Percentiles rank a stretch among this genome's conserved stretches.
These are phyloP conservation scores for Cotesia chilonis DNA, from an alignment of 1,140 invertebrate species.

Conservation along the genomic window DNA sequence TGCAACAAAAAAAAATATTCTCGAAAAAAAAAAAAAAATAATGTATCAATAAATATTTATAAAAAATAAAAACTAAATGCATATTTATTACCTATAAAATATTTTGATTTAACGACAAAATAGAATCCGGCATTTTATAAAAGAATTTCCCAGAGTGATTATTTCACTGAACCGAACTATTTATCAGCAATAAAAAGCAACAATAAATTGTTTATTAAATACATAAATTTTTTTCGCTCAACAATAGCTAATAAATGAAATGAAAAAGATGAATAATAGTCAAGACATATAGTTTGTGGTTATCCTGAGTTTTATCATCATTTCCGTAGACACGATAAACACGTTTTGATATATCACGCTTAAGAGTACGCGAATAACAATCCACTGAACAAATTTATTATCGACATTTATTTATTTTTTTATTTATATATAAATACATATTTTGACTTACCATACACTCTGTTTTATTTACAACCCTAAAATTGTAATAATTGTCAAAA, in stretches of 20 bases:
- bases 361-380: background rate
- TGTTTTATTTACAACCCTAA: slow-evolving; percentile 20
- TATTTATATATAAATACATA: background rate
- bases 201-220: background rate
- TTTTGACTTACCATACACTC: slow-evolving; percentile 31
- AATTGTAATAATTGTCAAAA: slow-evolving; percentile 29
- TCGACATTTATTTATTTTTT: background rate
- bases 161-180: background rate
- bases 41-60: background rate
- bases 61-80: background rate
- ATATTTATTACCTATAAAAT: slow-evolving; percentile 15
- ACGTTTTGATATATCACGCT: slow-evolving; percentile 19
- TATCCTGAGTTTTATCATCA: slow-evolving; percentile 36
- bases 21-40: background rate
- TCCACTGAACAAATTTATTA: background rate
- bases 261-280: slow-evolving; percentile 17
- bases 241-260: slow-evolving; percentile 1
- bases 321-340: slow-evolving; percentile 33
- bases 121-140: slow-evolving; percentile 31
- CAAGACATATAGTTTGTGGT: slow-evolving; percentile 31
- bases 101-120: slow-evolving; percentile 14
- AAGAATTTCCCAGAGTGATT: background rate
- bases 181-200: background rate
- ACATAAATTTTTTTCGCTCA: background rate
- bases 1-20: background rate